Conservation (phyloP, 2,888 invertebrate species). For the Falcaria lacertinaria region DNA sequence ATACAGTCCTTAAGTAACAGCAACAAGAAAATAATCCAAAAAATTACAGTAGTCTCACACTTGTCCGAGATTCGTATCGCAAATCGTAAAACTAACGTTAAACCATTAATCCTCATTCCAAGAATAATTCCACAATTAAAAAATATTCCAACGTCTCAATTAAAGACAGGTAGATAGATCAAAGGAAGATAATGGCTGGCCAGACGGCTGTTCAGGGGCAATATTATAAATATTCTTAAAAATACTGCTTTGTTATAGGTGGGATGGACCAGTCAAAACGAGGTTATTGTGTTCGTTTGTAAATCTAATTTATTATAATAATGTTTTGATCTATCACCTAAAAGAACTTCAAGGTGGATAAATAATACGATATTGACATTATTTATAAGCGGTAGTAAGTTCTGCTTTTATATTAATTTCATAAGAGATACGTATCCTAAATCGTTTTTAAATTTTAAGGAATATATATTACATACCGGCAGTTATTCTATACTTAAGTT, state of each 20-base stretch:
- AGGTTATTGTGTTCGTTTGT: constrained; percentile 5
- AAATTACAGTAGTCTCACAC: constrained; percentile 1
- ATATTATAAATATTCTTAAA: constrained; percentile 5
- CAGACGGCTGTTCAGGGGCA: background rate
- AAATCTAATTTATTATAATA: background rate
- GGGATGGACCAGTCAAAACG: background rate
- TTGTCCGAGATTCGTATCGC: constrained; percentile 19
- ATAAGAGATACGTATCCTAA: too few species aligned
- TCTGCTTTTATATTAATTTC: too few species aligned
- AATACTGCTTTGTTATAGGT: background rate
- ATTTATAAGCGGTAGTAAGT: too few species aligned
- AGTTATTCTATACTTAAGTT: too few species aligned
- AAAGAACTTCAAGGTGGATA: too few species aligned
- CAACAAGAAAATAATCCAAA: too few species aligned
- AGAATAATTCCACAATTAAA: constrained; percentile 2
- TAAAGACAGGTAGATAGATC: constrained; percentile 11
- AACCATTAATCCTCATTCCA: constrained; percentile 2
- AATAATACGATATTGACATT: too few species aligned
- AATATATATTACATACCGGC: too few species aligned
- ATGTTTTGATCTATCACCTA: background rate
- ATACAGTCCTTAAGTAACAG: too few species aligned
- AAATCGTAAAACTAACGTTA: constrained; percentile 17
- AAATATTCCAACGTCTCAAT: constrained; percentile 16
- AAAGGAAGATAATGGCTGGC: constrained; percentile 2
- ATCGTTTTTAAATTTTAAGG: too few species aligned